These are phyloP conservation scores for Xiphophorus hellerii DNA, from an alignment of 2,113 vertebrate species.

Conservation along the genomic window DNA sequence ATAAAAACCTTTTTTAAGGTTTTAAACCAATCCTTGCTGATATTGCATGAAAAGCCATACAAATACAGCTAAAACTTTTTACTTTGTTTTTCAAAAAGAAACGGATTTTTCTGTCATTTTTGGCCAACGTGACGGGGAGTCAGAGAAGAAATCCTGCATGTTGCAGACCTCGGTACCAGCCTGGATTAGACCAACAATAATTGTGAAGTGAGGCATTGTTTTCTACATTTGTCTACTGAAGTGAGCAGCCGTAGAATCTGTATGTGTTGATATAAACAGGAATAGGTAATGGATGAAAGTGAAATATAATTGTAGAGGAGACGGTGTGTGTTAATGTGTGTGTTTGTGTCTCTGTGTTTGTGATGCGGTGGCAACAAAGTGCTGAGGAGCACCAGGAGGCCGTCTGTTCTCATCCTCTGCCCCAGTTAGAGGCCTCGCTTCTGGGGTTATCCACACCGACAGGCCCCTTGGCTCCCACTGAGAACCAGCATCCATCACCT, in stretches of 20 bases:
- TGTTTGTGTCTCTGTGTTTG: constrained; percentile 2
- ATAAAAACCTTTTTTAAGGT: no score
- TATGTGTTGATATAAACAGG: no score
- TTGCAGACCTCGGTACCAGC: background rate
- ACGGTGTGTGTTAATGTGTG: background rate
- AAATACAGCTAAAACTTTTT: no score
- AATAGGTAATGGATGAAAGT: background rate
- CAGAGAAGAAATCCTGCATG: background rate
- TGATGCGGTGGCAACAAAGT: constrained; percentile 9
- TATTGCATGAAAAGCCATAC: no score
- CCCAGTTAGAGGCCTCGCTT: constrained; percentile 42
- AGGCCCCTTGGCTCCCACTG: constrained; percentile 57
- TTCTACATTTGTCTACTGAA: background rate
- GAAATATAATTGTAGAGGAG: constrained; percentile 1
- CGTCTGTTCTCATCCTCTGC: constrained; percentile 59
- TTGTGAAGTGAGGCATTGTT: background rate
- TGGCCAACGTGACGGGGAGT: no score
- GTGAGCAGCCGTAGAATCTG: background rate
- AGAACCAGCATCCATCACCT: constrained; percentile 49
- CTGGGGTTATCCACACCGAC: constrained; percentile 70
- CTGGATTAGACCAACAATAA: background rate
- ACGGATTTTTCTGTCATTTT: no score
- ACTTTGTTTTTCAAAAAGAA: no score
- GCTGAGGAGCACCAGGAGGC: constrained; percentile 50
- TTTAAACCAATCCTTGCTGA: no score